A percentile compares a stretch with the other conserved stretches of the same genome.
phyloP scores from a whole-genome alignment of 2,797 vertebrate genomes.

The Diplodus puntazzo region DNA sequence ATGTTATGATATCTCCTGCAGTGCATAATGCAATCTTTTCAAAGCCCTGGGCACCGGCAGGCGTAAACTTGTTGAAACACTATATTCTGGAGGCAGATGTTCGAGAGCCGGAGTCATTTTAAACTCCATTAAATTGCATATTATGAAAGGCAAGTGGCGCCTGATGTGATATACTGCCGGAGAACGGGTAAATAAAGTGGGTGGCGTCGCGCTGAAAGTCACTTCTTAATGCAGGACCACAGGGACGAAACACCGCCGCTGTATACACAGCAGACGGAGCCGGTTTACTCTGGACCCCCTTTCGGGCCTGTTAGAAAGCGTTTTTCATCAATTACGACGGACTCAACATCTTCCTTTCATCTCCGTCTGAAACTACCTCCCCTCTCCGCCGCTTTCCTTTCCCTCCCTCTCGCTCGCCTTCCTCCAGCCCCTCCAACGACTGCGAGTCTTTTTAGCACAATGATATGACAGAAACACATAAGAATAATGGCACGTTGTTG shows the following conservation, averaged over 20 bases:
- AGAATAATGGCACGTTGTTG: slow-evolving; percentile 84
- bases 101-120: slow-evolving; percentile 70
- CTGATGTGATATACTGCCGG: slow-evolving; percentile 50
- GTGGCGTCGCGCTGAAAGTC: slow-evolving; percentile 41
- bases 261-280: slow-evolving; percentile 25
- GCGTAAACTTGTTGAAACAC: slow-evolving; percentile 75
- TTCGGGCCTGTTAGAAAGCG: slow-evolving; percentile 31
- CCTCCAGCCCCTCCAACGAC: slow-evolving; percentile 49
- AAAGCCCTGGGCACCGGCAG: slow-evolving; percentile 66
- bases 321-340: slow-evolving; percentile 34
- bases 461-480: slow-evolving; percentile 82
- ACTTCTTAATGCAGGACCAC: slow-evolving; percentile 29
- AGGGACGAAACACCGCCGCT: not conserved
- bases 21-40: slow-evolving; percentile 78
- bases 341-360: slow-evolving; percentile 17
- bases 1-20: slow-evolving; percentile 79
- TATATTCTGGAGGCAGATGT: slow-evolving; percentile 73
- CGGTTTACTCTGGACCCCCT: slow-evolving; percentile 34
- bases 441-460: slow-evolving; percentile 67
- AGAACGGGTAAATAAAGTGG: slow-evolving; percentile 46
- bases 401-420: slow-evolving; percentile 44
- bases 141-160: slow-evolving; percentile 41
- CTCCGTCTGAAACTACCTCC: slow-evolving; percentile 28
- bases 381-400: slow-evolving; percentile 14
- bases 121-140: slow-evolving; percentile 68